phyloP scores from a whole-genome alignment of 92 coral and sea anemone genomes.

The Zoanthus sociatus region DNA sequence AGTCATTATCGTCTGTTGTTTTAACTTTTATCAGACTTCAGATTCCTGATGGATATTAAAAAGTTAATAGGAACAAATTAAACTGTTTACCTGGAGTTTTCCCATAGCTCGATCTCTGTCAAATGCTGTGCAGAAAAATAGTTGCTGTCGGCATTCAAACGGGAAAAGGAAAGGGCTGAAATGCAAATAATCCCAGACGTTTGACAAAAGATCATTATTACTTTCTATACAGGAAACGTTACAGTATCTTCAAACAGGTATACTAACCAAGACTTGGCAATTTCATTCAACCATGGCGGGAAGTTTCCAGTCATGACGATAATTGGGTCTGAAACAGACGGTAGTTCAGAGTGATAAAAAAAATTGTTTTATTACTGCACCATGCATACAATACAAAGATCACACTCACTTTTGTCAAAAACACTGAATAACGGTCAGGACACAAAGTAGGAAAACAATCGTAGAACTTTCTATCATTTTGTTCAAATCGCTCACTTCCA shows the following conservation, averaged over 20 bases:
- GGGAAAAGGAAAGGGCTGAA: slow-evolving; percentile 97
- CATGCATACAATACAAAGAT: neutral
- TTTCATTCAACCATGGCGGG: neutral
- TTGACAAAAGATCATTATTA: too few relatives aligned
- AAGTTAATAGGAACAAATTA: neutral
- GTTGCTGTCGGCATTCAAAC: slow-evolving; percentile 98
- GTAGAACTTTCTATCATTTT: neutral
- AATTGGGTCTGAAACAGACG: slow-evolving; percentile 76
- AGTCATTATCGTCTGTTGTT: neutral
- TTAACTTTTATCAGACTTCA: neutral
- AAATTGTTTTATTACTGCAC: neutral
- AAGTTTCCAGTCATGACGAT: slow-evolving; percentile 95
- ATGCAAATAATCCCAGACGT: slow-evolving; percentile 8
- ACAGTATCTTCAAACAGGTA: too few relatives aligned
- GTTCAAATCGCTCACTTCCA: neutral
- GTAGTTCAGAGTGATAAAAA: neutral
- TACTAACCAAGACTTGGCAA: too few relatives aligned
- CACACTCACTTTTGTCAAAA: neutral
- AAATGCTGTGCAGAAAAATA: slow-evolving; percentile 96
- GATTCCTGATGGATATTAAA: neutral
- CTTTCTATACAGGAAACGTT: too few relatives aligned
- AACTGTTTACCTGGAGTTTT: slow-evolving; percentile 85
- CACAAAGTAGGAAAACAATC: neutral
- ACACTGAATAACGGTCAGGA: neutral
- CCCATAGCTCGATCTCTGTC: slow-evolving; percentile 99